Percentiles rank a stretch among this genome's conserved stretches.
phyloP scores from a whole-genome alignment of 2,113 vertebrate genomes.

The Todiramphus chloris region DNA sequence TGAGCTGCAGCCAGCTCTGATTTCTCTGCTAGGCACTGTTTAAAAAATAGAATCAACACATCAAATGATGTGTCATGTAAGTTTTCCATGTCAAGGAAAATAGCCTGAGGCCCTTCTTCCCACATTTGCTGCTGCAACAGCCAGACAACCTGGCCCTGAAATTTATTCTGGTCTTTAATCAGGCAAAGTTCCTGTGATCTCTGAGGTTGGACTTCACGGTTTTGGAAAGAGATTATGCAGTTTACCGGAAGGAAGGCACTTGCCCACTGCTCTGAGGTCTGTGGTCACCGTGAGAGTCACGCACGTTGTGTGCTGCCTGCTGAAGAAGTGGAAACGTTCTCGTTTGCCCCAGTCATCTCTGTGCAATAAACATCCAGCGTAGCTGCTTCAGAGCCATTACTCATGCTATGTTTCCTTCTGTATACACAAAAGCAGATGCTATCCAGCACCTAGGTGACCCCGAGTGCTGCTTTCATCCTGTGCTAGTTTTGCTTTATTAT shows the following conservation, averaged over 20 bases:
- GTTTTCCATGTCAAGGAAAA: slow-evolving; percentile 61
- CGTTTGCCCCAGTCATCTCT: not conserved
- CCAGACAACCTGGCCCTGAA: slow-evolving; percentile 44
- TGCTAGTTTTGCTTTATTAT: not conserved
- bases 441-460: slow-evolving; percentile 30
- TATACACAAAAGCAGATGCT: slow-evolving; percentile 22
- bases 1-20: slow-evolving; percentile 27
- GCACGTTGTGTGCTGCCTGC: not conserved
- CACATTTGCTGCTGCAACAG: slow-evolving; percentile 42
- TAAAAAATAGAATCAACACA: slow-evolving; percentile 59
- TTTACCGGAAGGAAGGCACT: not conserved
- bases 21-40: slow-evolving; percentile 1
- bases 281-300: not conserved
- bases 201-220: not conserved
- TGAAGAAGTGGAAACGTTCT: not conserved
- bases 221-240: not conserved
- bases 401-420: not conserved
- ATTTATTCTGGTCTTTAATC: slow-evolving; percentile 62
- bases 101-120: slow-evolving; percentile 37
- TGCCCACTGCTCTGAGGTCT: not conserved
- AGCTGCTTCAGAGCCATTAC: slow-evolving; percentile 8
- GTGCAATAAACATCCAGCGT: not conserved
- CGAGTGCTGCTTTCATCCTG: not conserved
- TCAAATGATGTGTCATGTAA: slow-evolving; percentile 54
- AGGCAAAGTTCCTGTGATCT: slow-evolving; percentile 43